Evolutionary conservation across 2,797 vertebrate species (phyloP).

Genomic region (Darevskia nairensis): DNA sequence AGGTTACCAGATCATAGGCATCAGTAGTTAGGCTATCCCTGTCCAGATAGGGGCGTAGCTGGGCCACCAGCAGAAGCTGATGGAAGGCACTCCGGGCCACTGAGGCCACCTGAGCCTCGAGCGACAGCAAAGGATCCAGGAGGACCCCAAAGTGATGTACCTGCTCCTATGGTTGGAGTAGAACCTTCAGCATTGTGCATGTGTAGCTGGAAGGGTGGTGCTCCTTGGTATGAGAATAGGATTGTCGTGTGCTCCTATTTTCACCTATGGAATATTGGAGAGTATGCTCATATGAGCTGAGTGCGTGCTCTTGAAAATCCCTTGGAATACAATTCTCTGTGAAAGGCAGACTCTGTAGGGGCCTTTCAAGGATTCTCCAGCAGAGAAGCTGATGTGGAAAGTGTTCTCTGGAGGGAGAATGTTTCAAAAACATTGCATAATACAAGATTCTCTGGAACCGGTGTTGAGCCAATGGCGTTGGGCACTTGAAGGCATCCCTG

Average conservation of each 20-base stretch:
- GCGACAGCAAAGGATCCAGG: no score
- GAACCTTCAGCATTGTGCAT: background rate
- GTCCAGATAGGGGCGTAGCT: no score
- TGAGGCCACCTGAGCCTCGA: no score
- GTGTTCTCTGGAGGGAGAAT: background rate
- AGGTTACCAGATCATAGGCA: no score
- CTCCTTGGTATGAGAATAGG: background rate
- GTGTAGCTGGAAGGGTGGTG: background rate
- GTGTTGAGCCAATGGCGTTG: background rate
- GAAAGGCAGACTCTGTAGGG: background rate
- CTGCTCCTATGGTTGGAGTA: background rate
- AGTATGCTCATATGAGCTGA: background rate
- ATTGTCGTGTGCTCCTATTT: background rate
- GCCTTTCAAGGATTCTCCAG: background rate
- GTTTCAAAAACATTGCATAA: slow-evolving; percentile 13
- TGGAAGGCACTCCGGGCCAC: no score
- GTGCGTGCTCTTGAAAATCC: background rate
- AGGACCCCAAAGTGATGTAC: no score
- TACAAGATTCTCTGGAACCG: slow-evolving; percentile 23
- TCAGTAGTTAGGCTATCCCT: no score
- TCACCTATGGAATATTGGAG: background rate
- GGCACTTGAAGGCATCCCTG: slow-evolving; percentile 13
- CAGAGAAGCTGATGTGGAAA: slow-evolving; percentile 8
- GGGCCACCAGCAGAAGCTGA: no score
- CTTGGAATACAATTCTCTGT: background rate